Evolutionary conservation across 2,797 vertebrate genomes (phyloP).

Genomic region (Microctenopoma lineatum): DNA sequence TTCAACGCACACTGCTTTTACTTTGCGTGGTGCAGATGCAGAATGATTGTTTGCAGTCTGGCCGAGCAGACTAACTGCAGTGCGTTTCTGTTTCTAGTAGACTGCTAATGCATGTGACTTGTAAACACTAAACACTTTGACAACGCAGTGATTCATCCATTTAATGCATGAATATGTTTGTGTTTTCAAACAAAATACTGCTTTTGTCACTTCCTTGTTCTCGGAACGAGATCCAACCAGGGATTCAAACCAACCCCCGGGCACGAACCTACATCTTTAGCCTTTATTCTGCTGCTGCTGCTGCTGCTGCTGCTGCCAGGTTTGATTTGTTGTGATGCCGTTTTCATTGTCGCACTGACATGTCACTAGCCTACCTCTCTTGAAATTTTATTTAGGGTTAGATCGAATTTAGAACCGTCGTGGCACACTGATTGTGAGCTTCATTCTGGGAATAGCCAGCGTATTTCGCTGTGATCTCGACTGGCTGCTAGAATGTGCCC

Average conservation of each 20-base stretch:
- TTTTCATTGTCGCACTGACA: slow-evolving; percentile 27
- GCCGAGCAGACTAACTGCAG: slow-evolving; percentile 37
- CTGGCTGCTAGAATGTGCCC: slow-evolving; percentile 42
- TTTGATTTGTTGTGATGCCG: slow-evolving; percentile 25
- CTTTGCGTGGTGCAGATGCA: slow-evolving; percentile 33
- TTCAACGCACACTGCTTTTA: slow-evolving; percentile 18
- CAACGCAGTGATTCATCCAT: slow-evolving; percentile 26
- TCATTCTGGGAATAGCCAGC: slow-evolving; percentile 33
- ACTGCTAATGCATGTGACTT: slow-evolving; percentile 44
- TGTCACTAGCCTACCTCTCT: slow-evolving; percentile 26
- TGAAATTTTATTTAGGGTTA: slow-evolving; percentile 34
- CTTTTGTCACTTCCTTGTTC: slow-evolving; percentile 10
- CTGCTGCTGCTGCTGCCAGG: slow-evolving; percentile 9
- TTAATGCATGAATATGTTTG: slow-evolving; percentile 32
- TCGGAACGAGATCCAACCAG: not conserved
- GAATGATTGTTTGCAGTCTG: slow-evolving; percentile 49
- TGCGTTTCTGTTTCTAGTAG: slow-evolving; percentile 30
- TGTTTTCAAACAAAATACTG: not conserved
- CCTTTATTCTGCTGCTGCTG: slow-evolving; percentile 7
- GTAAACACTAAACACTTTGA: slow-evolving; percentile 47
- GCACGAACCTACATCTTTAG: not conserved
- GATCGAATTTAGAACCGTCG: slow-evolving; percentile 38
- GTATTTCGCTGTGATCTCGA: slow-evolving; percentile 37
- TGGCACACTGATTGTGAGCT: slow-evolving; percentile 16
- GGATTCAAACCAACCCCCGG: slow-evolving; percentile 4